A percentile compares a stretch with the other conserved stretches of the same genome.
These are phyloP conservation scores for Poecilus cupreus DNA, from an alignment of 2,888 invertebrate species.

Conservation along the genomic window DNA sequence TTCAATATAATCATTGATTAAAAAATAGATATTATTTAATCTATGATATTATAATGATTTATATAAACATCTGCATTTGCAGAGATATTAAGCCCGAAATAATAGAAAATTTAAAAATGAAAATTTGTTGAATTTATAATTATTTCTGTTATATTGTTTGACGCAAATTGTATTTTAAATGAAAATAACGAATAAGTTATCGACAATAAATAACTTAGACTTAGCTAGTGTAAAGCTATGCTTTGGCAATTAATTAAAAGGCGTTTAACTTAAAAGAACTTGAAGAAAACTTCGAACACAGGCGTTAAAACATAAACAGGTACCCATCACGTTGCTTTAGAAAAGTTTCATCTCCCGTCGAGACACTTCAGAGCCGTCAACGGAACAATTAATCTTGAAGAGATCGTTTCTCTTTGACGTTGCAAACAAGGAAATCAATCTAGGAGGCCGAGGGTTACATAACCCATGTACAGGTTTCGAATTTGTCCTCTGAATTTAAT, in stretches of 20 bases:
- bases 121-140: too few relatives aligned
- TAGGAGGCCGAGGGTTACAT: neutral
- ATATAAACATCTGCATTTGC: too few relatives aligned
- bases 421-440: constrained; percentile 36
- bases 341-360: constrained; percentile 3
- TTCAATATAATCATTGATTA: too few relatives aligned
- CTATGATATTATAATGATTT: too few relatives aligned
- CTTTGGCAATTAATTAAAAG: constrained; percentile 24
- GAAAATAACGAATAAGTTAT: too few relatives aligned
- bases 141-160: too few relatives aligned
- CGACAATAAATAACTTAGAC: too few relatives aligned
- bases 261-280: neutral
- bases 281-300: neutral
- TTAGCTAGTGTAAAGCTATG: too few relatives aligned
- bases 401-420: constrained; percentile 19
- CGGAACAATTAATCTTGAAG: constrained; percentile 11
- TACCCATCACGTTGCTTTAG: neutral
- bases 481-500: constrained; percentile 48
- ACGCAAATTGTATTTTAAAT: too few relatives aligned
- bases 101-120: too few relatives aligned
- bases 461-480: constrained; percentile 30
- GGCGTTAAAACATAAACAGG: neutral
- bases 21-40: too few relatives aligned
- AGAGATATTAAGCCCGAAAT: too few relatives aligned
- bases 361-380: neutral